Evolutionary conservation across 2,888 invertebrate species (phyloP), one percentile per base, ranked within the genome.

Genomic region (Rhabditophanes sp.): DNA sequence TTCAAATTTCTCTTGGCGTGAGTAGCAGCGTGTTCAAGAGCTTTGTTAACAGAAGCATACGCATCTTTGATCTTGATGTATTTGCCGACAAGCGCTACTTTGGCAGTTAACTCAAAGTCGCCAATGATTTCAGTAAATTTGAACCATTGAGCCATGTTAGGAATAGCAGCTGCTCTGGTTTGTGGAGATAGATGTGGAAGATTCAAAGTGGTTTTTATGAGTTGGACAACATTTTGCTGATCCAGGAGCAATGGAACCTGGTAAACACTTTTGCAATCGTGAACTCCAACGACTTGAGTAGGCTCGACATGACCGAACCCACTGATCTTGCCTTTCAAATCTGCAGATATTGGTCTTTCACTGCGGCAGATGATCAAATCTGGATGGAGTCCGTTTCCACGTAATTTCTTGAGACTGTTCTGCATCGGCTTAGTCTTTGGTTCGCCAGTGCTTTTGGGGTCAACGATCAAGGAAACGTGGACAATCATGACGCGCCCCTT

Each of bases 401-500:
- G 38, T 11, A 96, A 68, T 67, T 90, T 88, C 39, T 87, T 73
- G 2, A 96, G 87, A 32, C 88, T 87, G 14, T 84, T 79, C 68
- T 96, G 96, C 9, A 93, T 96, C 1, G 96, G 96, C 66, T 99
- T 96, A 1, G 96, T 93, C 73, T 96, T 96, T n/a, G 87, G 79
- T 65, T 90, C 88, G 12, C 87, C 59, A 1, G 55, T 54, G 9
- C 84, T 30, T 24, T 30, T 30, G n/a, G 30, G 30, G 11, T 30
- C 30, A 6, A 30, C 23, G 8, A 30, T 15, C n/a, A 30, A 24
- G 14, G 30, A 30, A 15, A 30, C 30, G 21, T 30, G 30, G 30
- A 30, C 30, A 14, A 24, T 23, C 30, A 30, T 30, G 15, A 30
- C n/a, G 15, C 24, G 30, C 15, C 24, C 30, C 15, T 24, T 22